Conservation (phyloP, 2,888 invertebrate genomes). For the Phyto melanocephala region DNA sequence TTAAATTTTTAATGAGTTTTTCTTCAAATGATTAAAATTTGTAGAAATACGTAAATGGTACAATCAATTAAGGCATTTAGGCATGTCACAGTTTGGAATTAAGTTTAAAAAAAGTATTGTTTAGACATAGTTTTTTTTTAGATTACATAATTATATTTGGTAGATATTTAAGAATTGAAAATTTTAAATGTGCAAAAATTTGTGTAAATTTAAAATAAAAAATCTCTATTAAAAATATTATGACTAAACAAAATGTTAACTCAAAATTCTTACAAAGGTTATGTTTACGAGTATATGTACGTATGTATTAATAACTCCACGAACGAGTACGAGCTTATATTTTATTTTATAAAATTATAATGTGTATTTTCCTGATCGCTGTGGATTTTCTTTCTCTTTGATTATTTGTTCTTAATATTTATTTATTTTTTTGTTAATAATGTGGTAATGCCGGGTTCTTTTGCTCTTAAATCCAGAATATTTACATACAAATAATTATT, state of each 20-base stretch:
- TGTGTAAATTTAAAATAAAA: too few relatives aligned
- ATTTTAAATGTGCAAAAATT: too few relatives aligned
- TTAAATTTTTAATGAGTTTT: slow-evolving; percentile 8
- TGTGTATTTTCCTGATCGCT: background rate
- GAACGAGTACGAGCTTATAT: too few relatives aligned
- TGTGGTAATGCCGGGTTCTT: slow-evolving; percentile 6
- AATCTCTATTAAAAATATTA: too few relatives aligned
- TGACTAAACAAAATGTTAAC: too few relatives aligned
- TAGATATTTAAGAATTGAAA: too few relatives aligned
- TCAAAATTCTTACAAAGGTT: too few relatives aligned
- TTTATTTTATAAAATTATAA: slow-evolving; percentile 12
- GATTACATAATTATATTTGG: too few relatives aligned
- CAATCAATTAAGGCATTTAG: background rate
- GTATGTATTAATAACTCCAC: too few relatives aligned
- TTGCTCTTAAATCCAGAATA: slow-evolving; percentile 41
- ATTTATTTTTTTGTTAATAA: background rate
- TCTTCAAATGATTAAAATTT: background rate
- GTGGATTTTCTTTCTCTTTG: too few relatives aligned
- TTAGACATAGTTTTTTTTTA: too few relatives aligned
- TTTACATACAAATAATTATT: background rate
- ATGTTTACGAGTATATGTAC: too few relatives aligned
- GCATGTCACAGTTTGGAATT: background rate
- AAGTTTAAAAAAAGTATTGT: background rate
- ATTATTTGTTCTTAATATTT: background rate
- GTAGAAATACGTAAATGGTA: background rate